Conservation (phyloP, 2,888 invertebrate genomes). For the Limnephilus marmoratus region DNA sequence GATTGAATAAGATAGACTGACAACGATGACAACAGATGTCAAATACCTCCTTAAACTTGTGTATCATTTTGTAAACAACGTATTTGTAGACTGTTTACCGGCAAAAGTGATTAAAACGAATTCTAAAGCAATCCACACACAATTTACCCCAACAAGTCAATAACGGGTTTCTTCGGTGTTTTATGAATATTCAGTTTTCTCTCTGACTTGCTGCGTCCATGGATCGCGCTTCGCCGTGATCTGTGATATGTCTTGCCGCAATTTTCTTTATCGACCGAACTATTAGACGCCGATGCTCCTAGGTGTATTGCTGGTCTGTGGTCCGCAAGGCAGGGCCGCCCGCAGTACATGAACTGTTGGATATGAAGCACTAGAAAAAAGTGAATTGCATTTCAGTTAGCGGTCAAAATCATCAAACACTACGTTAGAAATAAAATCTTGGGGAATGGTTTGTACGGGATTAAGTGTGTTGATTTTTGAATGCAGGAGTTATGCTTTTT, state of each 20-base stretch:
- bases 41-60: background rate
- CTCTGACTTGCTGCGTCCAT: conserved; percentile 26
- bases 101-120: background rate
- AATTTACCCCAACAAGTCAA: background rate
- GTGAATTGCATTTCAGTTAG: background rate
- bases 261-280: conserved; percentile 31
- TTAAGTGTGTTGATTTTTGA: too few relatives aligned
- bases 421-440: too few relatives aligned
- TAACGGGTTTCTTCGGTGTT: background rate
- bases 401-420: too few relatives aligned
- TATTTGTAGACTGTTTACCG: background rate
- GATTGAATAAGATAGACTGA: background rate
- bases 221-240: conserved; percentile 42
- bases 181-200: conserved; percentile 48
- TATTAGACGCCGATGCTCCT: background rate
- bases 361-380: background rate
- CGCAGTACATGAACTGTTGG: background rate
- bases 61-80: background rate
- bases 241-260: conserved; percentile 60
- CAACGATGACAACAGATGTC: background rate
- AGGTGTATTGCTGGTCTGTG: background rate
- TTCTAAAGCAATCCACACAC: background rate
- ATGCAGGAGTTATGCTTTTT: too few relatives aligned
- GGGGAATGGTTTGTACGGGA: too few relatives aligned
- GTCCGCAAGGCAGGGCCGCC: background rate